Base-by-base conservation (phyloP, 2,113 vertebrate species). In the Prietella phreatophila region DNA sequence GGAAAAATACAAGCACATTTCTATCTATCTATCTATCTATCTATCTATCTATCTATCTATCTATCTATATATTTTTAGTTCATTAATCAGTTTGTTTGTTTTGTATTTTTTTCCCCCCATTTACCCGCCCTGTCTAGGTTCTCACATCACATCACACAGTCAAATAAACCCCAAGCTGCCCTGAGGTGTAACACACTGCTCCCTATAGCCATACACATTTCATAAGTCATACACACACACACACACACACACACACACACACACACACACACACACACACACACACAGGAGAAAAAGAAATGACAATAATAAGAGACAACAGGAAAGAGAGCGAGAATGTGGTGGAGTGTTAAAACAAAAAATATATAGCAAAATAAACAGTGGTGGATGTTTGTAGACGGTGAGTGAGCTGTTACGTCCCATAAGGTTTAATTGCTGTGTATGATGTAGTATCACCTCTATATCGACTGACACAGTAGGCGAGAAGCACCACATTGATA, bases 1-100 rank as follows among this genome's bases (percentile, higher is more conserved):
- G 91, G 90, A 94, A 94, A 91, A 91, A 94, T 93, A 95, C 93
- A 94, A 94, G 93, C 93, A 94, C 92, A 86, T 91, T 25, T n/a
- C n/a, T 84, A 78, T 90, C 27, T n/a, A 81, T 33, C 42, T 47
- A 47, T 7, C 42, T 42, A 42, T 42, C 42, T 47, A 80, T 56
- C 4, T 30, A 56, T 53, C n/a, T 84, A 78, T 90, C 27, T n/a
- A 81, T 33, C 42, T 47, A 47, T 7, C 42, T 42, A 42, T 42
- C 42, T 47, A 80, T 56, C 4, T 30, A 56, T 53, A 53, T 79
- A 30, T 55, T 93, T 53, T 89, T 53, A 73, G 30, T 56, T 85
- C n/a, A 73, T 73, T 81, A 58, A 25, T 17, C 15, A 71, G 65
- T 91, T 83, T 78, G 27, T 83, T 53, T 61, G 81, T 92, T 91